Percentiles rank a stretch among this genome's conserved stretches.
Conservation (phyloP, 2,113 vertebrate genomes). For the human (Homo sapiens) region DNA sequence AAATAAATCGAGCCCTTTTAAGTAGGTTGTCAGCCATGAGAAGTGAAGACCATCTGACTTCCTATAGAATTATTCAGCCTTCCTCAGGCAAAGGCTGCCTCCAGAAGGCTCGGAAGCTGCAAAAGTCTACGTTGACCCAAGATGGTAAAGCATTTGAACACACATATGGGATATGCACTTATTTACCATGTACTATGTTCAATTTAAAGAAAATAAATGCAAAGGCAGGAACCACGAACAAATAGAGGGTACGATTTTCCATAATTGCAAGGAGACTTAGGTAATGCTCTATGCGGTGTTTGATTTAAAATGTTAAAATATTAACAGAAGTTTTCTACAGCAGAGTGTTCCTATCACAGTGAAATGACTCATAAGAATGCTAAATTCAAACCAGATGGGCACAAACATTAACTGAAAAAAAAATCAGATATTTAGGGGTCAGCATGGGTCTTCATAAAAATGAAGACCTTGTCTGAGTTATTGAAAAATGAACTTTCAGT, state of each 20-base stretch:
- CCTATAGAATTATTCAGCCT: constrained; percentile 82
- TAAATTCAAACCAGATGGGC: constrained; percentile 92
- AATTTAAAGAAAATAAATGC: constrained; percentile 68
- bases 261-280: constrained; percentile 76
- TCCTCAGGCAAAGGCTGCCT: constrained; percentile 59
- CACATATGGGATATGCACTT: constrained; percentile 66
- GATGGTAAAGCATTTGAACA: constrained; percentile 78
- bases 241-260: constrained; percentile 57
- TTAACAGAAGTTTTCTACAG: constrained; percentile 87
- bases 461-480: constrained; percentile 86
- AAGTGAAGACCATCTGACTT: constrained; percentile 82
- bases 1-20: constrained; percentile 86
- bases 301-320: constrained; percentile 88
- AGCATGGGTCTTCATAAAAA: constrained; percentile 86
- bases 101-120: constrained; percentile 71
- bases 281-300: constrained; percentile 80
- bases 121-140: constrained; percentile 73
- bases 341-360: constrained; percentile 87
- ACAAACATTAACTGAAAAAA: constrained; percentile 85
- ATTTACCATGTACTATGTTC: constrained; percentile 70
- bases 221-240: constrained; percentile 61
- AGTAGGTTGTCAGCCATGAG: constrained; percentile 83
- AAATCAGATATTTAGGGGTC: constrained; percentile 87
- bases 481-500: constrained; percentile 81
- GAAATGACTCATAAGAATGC: constrained; percentile 91